A percentile compares a stretch with the other conserved stretches of the same genome.
phyloP scores from a whole-genome alignment of 2,113 vertebrate genomes.

The Nettapus auritus region DNA sequence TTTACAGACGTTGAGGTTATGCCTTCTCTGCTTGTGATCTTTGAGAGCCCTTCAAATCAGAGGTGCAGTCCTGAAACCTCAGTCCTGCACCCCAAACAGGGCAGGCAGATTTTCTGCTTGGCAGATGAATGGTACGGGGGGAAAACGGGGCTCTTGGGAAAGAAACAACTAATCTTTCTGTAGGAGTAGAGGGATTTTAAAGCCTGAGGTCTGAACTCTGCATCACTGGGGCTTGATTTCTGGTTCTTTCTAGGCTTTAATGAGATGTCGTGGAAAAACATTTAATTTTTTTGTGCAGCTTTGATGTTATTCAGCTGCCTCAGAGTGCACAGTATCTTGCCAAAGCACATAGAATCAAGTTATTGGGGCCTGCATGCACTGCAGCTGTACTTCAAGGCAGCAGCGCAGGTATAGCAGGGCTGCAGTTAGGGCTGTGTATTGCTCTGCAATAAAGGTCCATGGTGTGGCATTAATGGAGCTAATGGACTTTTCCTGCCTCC shows the following conservation, averaged over 20 bases:
- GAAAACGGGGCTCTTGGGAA: not conserved
- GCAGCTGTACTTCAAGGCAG: not conserved
- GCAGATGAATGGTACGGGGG: not conserved
- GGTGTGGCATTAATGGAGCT: rapidly evolving
- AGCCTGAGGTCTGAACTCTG: not conserved
- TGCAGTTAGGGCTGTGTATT: not conserved
- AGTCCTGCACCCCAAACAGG: not conserved
- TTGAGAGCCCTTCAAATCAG: not conserved
- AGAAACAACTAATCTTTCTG: not conserved
- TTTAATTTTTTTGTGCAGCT: not conserved
- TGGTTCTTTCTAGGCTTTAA: not conserved
- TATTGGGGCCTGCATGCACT: not conserved
- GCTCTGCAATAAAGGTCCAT: not conserved
- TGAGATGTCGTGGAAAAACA: not conserved
- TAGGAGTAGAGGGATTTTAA: not conserved
- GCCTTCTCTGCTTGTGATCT: not conserved
- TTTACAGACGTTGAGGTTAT: not conserved
- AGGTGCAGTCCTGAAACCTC: not conserved
- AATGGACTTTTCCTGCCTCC: not conserved
- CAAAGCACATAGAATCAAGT: not conserved
- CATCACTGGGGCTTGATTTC: not conserved
- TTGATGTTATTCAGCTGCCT: not conserved
- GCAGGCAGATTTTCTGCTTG: not conserved
- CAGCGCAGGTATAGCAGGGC: rapidly evolving
- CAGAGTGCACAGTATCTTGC: not conserved